Percentiles rank a stretch among this genome's conserved stretches.
Evolutionary conservation across 2,113 vertebrate species (phyloP).

Genomic region (Lathamus discolor): DNA sequence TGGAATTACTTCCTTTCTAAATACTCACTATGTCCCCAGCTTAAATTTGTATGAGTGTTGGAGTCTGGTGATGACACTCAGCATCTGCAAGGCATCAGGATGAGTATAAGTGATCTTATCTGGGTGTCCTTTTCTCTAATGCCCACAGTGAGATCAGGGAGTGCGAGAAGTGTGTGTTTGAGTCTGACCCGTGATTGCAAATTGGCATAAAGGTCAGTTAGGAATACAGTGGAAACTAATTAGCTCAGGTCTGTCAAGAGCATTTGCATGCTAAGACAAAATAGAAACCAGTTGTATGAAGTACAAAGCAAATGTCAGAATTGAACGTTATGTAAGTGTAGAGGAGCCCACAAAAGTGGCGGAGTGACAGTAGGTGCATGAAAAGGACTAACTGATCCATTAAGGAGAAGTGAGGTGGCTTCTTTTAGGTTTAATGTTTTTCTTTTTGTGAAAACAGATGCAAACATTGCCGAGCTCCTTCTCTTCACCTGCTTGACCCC

Average conservation of each 20-base stretch:
- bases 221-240: background rate
- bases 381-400: background rate
- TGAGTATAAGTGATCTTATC: background rate
- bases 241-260: background rate
- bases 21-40: background rate
- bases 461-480: background rate
- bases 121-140: background rate
- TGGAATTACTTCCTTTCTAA: background rate
- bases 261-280: background rate
- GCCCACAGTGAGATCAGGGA: background rate
- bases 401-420: background rate
- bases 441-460: background rate
- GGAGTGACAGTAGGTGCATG: accelerated
- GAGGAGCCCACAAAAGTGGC: background rate
- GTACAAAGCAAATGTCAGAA: background rate
- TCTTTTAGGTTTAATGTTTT: background rate
- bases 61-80: background rate
- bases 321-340: background rate
- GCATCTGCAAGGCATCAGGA: background rate
- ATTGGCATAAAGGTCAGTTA: background rate
- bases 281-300: background rate
- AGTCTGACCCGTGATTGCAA: background rate
- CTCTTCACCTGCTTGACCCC: background rate
- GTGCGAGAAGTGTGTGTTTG: background rate
- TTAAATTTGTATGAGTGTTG: accelerated